Percentiles rank a stretch among this genome's conserved stretches.
These are phyloP conservation scores for Pseudanteris insignis DNA, from an alignment of 2,888 invertebrate genomes.

Conservation along the genomic window DNA sequence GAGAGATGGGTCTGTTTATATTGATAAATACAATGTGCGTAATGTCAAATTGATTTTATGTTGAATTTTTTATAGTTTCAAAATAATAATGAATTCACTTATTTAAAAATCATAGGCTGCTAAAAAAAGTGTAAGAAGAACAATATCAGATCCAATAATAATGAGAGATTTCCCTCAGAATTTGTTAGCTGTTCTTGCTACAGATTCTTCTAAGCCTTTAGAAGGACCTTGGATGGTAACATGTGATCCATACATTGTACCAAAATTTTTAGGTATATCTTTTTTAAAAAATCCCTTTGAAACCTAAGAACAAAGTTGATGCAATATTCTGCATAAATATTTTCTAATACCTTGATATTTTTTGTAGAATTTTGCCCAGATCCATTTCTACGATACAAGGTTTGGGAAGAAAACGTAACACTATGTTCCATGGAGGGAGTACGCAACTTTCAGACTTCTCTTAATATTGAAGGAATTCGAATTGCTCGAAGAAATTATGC, in stretches of 20 bases:
- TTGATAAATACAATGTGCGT: too few relatives aligned
- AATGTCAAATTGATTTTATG: too few relatives aligned
- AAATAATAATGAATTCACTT: conserved; percentile 4
- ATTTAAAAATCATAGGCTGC: conserved; percentile 10
- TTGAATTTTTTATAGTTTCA: too few relatives aligned
- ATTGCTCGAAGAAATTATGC: conserved; percentile 76
- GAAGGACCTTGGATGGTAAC: conserved; percentile 87
- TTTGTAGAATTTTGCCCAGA: conserved; percentile 81
- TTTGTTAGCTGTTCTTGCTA: conserved; percentile 74
- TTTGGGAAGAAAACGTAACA: conserved; percentile 82
- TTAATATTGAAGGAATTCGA: conserved; percentile 82
- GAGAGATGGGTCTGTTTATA: conserved; percentile 67
- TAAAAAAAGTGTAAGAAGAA: conserved; percentile 70
- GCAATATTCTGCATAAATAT: too few relatives aligned
- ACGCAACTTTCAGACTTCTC: conserved; percentile 75
- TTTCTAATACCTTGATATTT: too few relatives aligned
- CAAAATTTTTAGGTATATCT: conserved; percentile 75
- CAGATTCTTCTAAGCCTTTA: conserved; percentile 70
- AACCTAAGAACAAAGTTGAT: too few relatives aligned
- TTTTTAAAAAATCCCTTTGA: too few relatives aligned
- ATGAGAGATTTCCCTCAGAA: conserved; percentile 80
- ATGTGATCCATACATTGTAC: conserved; percentile 77
- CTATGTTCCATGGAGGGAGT: conserved; percentile 76
- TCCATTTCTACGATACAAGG: conserved; percentile 79
- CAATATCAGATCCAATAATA: conserved; percentile 73